Percentiles rank a stretch among this genome's conserved stretches.
Evolutionary conservation across 1,140 invertebrate species (phyloP).

Genomic region (Adelges cooleyi): DNA sequence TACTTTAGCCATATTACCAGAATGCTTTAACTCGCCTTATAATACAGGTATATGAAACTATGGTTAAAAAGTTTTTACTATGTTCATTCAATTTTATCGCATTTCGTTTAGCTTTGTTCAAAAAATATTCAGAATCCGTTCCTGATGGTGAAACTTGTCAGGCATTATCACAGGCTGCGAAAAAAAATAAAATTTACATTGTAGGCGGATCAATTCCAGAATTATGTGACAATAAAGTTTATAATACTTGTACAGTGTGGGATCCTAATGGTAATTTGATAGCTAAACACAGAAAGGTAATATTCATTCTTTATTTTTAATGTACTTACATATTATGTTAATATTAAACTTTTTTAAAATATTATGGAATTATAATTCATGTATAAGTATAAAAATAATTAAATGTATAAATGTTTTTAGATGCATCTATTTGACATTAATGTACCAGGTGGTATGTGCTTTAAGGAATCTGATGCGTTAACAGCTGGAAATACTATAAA

Average conservation of each 20-base stretch:
- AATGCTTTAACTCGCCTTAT: constrained; percentile 16
- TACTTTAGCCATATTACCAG: constrained; percentile 14
- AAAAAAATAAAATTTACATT: constrained; percentile 64
- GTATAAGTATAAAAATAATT: too few species aligned
- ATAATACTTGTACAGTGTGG: constrained; percentile 88
- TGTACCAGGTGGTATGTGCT: constrained; percentile 82
- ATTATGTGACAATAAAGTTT: constrained; percentile 54
- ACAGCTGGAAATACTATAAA: constrained; percentile 62
- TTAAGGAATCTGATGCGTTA: constrained; percentile 80
- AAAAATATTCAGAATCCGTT: constrained; percentile 73
- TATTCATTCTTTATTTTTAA: constrained; percentile 6
- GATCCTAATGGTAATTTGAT: constrained; percentile 62
- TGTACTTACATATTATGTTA: neutral
- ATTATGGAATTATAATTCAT: too few species aligned
- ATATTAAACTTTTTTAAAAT: neutral
- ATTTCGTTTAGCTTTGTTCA: constrained; percentile 53
- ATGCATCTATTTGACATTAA: constrained; percentile 94
- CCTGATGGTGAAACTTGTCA: constrained; percentile 60
- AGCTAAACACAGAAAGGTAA: constrained; percentile 59
- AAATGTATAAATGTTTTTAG: constrained; percentile 43
- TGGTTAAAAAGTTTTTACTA: too few species aligned
- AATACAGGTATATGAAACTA: too few species aligned
- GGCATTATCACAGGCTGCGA: constrained; percentile 60
- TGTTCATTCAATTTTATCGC: neutral
- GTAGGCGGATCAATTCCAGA: constrained; percentile 88